phyloP scores from a whole-genome alignment of 2,113 vertebrate genomes.

The Sceloporus undulatus region DNA sequence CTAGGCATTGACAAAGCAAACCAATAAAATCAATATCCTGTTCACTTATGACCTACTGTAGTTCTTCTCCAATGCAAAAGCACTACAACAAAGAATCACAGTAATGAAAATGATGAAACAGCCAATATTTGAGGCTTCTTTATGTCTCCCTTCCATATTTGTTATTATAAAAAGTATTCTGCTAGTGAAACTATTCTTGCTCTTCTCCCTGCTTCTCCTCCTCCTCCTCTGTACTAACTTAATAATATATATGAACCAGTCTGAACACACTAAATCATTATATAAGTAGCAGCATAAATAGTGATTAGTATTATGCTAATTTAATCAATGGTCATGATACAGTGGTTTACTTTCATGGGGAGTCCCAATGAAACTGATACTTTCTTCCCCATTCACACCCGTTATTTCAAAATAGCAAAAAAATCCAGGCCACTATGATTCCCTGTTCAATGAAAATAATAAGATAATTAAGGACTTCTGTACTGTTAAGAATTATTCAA shows the following conservation, averaged over 20 bases:
- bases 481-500: too few species aligned
- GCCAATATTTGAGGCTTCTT: background rate
- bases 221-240: background rate
- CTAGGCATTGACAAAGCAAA: conserved; percentile 74
- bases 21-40: background rate
- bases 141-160: background rate
- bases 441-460: too few species aligned
- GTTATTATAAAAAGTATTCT: background rate
- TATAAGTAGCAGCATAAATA: background rate
- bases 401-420: too few species aligned
- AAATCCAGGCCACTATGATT: too few species aligned
- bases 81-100: background rate
- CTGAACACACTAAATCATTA: background rate
- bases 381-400: too few species aligned
- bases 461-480: background rate
- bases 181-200: background rate
- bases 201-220: background rate
- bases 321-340: background rate
- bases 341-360: too few species aligned
- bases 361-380: too few species aligned
- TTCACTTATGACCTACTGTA: background rate
- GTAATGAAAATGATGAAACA: background rate
- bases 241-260: background rate
- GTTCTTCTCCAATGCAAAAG: background rate
- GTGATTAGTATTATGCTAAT: background rate